These are phyloP conservation scores for Erethizon dorsatum DNA, from an alignment of 2,797 vertebrate species.

Conservation along the genomic window DNA sequence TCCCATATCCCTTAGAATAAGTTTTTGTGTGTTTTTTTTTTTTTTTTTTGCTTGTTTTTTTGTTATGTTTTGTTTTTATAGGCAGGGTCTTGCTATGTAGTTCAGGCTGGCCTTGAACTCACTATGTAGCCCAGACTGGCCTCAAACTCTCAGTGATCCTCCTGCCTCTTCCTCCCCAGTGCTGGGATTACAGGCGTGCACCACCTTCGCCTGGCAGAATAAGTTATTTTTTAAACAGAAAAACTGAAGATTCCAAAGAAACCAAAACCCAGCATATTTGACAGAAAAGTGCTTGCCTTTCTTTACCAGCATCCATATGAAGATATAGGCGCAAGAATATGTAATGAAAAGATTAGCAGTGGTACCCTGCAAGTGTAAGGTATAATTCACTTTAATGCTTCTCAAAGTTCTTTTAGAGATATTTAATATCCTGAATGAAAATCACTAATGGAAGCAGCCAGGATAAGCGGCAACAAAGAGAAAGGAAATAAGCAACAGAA, in stretches of 20 bases:
- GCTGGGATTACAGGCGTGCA: background rate
- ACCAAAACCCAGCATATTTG: constrained; percentile 20
- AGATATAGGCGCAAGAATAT: background rate
- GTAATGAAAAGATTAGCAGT: background rate
- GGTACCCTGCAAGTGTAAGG: background rate
- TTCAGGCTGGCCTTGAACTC: background rate
- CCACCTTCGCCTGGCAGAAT: background rate
- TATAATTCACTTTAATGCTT: background rate
- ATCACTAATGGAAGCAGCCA: constrained; percentile 7
- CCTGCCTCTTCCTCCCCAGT: background rate
- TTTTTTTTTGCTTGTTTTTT: background rate
- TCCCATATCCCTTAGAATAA: background rate
- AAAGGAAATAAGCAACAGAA: constrained; percentile 6
- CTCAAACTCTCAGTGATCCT: background rate
- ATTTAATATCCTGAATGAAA: constrained; percentile 39
- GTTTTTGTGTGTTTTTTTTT: background rate
- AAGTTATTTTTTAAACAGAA: constrained; percentile 63
- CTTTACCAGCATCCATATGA: background rate
- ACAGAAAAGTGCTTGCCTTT: background rate
- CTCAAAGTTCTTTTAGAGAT: constrained; percentile 34
- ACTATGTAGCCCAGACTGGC: no score
- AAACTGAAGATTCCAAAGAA: constrained; percentile 13
- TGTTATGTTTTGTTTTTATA: no score
- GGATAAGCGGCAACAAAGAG: background rate
- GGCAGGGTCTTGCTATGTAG: background rate